A percentile compares a stretch with the other conserved stretches of the same genome.
phyloP scores from a whole-genome alignment of 2,888 invertebrate genomes.

The Octodonta nipae region DNA sequence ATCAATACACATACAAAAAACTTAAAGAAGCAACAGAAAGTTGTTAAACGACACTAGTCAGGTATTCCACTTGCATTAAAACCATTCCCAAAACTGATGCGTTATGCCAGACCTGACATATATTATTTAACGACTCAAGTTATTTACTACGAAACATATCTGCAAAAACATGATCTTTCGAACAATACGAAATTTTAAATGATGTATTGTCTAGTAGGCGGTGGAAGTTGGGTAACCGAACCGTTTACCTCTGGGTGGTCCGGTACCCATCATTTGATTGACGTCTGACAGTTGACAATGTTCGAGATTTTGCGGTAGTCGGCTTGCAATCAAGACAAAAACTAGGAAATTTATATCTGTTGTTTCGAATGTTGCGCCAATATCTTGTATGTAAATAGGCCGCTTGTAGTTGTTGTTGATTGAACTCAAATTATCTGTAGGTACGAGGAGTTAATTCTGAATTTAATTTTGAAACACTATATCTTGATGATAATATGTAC shows the following conservation, averaged over 20 bases:
- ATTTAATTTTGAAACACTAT: too few relatives aligned
- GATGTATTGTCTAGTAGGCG: slow-evolving; percentile 19
- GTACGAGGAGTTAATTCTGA: too few relatives aligned
- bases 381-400: background rate
- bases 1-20: too few relatives aligned
- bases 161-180: slow-evolving; percentile 12
- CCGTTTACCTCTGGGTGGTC: slow-evolving; percentile 16
- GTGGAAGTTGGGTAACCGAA: slow-evolving; percentile 6
- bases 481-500: too few relatives aligned
- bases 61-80: too few relatives aligned
- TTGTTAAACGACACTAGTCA: too few relatives aligned
- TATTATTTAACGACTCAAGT: too few relatives aligned
- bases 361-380: background rate
- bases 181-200: slow-evolving; percentile 21
- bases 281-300: slow-evolving; percentile 13
- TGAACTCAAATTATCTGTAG: too few relatives aligned
- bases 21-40: too few relatives aligned
- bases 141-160: slow-evolving; percentile 4
- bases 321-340: background rate
- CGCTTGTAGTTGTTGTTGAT: too few relatives aligned
- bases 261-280: slow-evolving; percentile 10
- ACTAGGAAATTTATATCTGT: background rate
- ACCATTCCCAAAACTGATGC: too few relatives aligned
- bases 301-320: background rate
- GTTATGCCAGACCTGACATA: too few relatives aligned